Percentiles rank a stretch among this genome's conserved stretches.
Evolutionary conservation across 2,797 vertebrate species (phyloP).

Genomic region (Cuniculus paca): DNA sequence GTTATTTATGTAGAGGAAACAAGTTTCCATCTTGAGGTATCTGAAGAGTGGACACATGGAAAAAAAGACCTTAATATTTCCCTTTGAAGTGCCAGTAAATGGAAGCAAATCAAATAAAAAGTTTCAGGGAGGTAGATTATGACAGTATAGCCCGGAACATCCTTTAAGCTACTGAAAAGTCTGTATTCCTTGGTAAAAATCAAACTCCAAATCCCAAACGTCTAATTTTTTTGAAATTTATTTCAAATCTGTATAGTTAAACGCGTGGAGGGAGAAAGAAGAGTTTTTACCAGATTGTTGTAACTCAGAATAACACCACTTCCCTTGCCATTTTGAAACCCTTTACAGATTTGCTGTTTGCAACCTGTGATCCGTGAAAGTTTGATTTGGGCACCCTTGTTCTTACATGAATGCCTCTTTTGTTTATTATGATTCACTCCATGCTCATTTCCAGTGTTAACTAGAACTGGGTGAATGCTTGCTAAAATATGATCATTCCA

Average conservation of each 20-base stretch:
- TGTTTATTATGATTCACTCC: not conserved
- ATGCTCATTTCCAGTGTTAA: not conserved
- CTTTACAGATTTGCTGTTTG: not conserved
- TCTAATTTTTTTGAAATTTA: not conserved
- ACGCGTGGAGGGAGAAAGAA: not conserved
- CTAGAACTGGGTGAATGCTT: not conserved
- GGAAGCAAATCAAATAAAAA: not conserved
- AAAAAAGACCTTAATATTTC: not conserved
- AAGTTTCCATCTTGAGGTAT: not conserved
- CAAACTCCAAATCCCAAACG: not conserved
- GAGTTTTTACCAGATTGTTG: not conserved
- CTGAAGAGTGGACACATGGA: not conserved
- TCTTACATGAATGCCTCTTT: not conserved
- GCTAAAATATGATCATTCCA: not conserved
- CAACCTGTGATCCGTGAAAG: not conserved
- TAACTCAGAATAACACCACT: not conserved
- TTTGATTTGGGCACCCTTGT: not conserved
- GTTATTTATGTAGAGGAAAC: not conserved
- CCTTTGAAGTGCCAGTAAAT: not conserved
- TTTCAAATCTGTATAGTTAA: constrained; percentile 11
- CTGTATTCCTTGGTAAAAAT: not conserved
- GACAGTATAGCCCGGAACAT: not conserved
- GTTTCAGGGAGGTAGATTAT: not conserved
- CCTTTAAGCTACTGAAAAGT: not conserved
- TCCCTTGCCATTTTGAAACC: not conserved